These are phyloP conservation scores for Heliornis fulica DNA, from an alignment of 2,113 vertebrate species.

Conservation along the genomic window DNA sequence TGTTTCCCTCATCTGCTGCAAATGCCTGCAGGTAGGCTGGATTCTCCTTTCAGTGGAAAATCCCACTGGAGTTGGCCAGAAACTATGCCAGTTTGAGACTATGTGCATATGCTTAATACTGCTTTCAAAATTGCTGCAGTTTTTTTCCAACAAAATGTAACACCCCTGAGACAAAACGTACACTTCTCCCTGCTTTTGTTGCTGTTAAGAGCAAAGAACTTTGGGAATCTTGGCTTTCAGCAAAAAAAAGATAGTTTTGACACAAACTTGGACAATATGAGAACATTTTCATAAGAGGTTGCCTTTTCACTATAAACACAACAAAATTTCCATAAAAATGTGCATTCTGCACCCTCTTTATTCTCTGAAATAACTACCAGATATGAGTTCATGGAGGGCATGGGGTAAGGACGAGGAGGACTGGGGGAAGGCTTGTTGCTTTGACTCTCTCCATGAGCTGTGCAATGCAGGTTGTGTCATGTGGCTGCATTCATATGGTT, in stretches of 20 bases:
- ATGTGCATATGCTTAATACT: not conserved
- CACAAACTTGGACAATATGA: not conserved
- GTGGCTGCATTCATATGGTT: fast-evolving
- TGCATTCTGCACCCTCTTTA: not conserved
- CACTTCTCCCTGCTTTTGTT: not conserved
- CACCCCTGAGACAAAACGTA: not conserved
- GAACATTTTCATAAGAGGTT: not conserved
- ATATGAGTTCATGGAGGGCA: not conserved
- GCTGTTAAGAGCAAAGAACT: not conserved
- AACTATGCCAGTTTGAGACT: not conserved
- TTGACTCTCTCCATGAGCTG: not conserved
- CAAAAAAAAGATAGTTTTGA: not conserved
- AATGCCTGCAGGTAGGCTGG: not conserved
- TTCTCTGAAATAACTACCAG: not conserved
- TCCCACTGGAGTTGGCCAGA: not conserved
- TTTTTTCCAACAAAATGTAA: not conserved
- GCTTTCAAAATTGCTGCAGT: not conserved
- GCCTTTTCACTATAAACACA: not conserved
- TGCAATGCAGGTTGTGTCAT: not conserved
- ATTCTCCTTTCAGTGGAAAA: not conserved
- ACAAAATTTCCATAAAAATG: not conserved
- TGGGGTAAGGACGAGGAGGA: not conserved
- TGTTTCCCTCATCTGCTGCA: not conserved
- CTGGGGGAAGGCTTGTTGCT: not conserved
- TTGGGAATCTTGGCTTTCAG: not conserved